Evolutionary conservation across 2,113 vertebrate species (phyloP), one percentile per base, ranked within the genome.

Genomic region (Condylura cristata): DNA sequence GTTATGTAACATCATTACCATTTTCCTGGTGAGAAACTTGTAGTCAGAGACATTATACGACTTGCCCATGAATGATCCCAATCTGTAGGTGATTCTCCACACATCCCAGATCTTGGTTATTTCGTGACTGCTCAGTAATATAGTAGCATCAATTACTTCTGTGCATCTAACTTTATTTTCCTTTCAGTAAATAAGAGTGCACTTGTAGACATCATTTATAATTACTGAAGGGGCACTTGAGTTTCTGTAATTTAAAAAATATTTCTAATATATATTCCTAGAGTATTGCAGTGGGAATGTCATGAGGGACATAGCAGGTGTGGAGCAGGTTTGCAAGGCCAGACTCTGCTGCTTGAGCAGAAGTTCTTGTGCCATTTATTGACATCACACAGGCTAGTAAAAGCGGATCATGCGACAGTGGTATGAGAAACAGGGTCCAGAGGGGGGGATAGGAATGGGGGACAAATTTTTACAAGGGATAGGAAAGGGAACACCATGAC

Each of bases 151-250:
- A 63, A 68, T 86, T 2, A 51, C 37, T 86, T 61, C 13, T 91
- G 74, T 74, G 41, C 53, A 28, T 63, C 8, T 48, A 32, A 41
- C 86, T 75, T 72, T 65, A 63, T 82, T 86, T 82, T 53, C 63
- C 16, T 90, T 78, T 34, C 51, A 53, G 34, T 71, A 56, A 93
- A 83, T 51, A 91, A 58, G 5, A 56, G 14, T 66, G 53, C 7
- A 53, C 11, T 72, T 66, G 20, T 63, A 39, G 58, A 75, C 46
- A 51, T 82, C 48, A 94, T 86, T 89, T 92, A 65, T 79, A 90
- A 86, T 92, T 89, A 58, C 26, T 24, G 44, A 81, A 81, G 37
- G 61, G 41, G 22, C 92, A 61, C 41, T 58, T 44, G 86, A 83
- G 75, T 5, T 65, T 76, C 34, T 70, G 0, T 37, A 70, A 84